These are phyloP conservation scores for Caenorhabditis macrosperma DNA, from an alignment of 2,888 invertebrate species.

Conservation along the genomic window DNA sequence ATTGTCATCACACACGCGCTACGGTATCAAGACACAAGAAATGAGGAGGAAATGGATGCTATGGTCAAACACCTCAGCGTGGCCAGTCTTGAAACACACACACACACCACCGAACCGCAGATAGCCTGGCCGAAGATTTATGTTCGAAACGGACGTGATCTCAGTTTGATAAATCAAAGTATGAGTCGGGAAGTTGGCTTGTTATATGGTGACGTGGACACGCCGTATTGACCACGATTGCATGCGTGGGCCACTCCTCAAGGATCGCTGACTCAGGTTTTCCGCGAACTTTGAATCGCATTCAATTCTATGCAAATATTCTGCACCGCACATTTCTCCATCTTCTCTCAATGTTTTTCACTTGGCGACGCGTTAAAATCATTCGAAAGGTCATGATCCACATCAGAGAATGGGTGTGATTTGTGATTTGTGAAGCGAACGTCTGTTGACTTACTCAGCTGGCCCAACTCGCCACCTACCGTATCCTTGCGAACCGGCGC, in stretches of 20 bases:
- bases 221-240: constrained; percentile 42
- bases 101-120: constrained; percentile 35
- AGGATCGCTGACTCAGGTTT: constrained; percentile 33
- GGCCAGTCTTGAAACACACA: constrained; percentile 17
- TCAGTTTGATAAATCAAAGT: constrained; percentile 55
- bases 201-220: constrained; percentile 48
- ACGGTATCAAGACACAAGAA: constrained; percentile 22
- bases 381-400: constrained; percentile 35
- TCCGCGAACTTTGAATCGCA: constrained; percentile 46
- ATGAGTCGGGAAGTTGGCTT: constrained; percentile 24
- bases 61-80: constrained; percentile 11
- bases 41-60: constrained; percentile 42
- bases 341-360: not conserved
- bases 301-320: constrained; percentile 51
- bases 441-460: constrained; percentile 17
- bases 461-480: not conserved
- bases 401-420: constrained; percentile 19
- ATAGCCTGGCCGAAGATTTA: constrained; percentile 38
- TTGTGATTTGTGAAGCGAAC: constrained; percentile 20
- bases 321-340: constrained; percentile 19
- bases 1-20: constrained; percentile 8
- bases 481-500: not conserved
- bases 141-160: constrained; percentile 41
- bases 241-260: not conserved
- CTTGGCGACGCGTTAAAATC: not conserved